phyloP scores from a whole-genome alignment of 2,888 invertebrate species.

The Dolichomitus sp. region DNA sequence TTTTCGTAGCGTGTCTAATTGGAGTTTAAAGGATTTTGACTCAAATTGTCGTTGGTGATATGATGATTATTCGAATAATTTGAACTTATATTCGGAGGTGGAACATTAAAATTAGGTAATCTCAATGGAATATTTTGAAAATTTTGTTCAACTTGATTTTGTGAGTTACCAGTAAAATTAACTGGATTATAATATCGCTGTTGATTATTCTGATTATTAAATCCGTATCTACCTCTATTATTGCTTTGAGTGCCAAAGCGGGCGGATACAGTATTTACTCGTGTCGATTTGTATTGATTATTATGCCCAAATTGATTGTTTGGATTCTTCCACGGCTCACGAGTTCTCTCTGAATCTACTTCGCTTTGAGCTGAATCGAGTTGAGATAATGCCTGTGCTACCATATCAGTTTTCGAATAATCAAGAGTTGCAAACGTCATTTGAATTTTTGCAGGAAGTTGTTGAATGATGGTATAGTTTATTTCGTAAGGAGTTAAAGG shows the following conservation, averaged over 20 bases:
- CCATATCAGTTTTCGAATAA: conserved; percentile 15
- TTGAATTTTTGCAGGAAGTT: conserved; percentile 16
- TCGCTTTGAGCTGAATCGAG: conserved; percentile 18
- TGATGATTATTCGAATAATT: not conserved
- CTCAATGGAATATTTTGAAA: not conserved
- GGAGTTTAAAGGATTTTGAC: conserved; percentile 23
- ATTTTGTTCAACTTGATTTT: not conserved
- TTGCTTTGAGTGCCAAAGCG: not conserved
- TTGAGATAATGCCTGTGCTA: conserved; percentile 28
- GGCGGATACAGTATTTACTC: not conserved
- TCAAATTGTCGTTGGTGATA: not conserved
- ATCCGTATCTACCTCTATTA: not conserved
- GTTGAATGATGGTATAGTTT: conserved; percentile 46
- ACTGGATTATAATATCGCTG: not conserved
- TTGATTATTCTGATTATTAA: not conserved
- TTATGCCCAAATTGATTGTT: not conserved
- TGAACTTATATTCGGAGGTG: conserved; percentile 13
- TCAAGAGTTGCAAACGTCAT: conserved; percentile 17
- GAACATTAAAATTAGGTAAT: conserved; percentile 18
- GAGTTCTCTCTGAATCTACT: not conserved
- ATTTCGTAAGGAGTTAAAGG: conserved; percentile 7
- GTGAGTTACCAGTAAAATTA: not conserved
- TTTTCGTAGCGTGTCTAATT: not conserved
- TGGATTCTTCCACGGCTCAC: not conserved
- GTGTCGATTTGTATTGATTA: not conserved